Base-by-base conservation (phyloP, 2,113 vertebrate genomes). In the Diglossa brunneiventris region DNA sequence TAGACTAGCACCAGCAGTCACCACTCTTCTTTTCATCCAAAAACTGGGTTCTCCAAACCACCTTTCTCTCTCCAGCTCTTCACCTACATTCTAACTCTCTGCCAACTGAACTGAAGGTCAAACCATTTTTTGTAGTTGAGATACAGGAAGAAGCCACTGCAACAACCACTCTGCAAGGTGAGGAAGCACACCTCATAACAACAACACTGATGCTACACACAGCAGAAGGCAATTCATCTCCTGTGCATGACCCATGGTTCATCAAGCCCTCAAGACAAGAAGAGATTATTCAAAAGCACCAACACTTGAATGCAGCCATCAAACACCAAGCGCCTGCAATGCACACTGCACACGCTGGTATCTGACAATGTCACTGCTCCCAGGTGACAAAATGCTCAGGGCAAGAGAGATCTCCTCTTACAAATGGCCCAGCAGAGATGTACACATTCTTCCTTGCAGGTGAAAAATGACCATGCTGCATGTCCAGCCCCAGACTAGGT, bases 301-400 rank as follows among this genome's bases (percentile, higher is more conserved):
- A 61, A 24, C 8, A 15, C 16, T 42, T 53, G 59, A 85, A 33
- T 1, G 1, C 20, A 49, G 64, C 47, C 50, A 66, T 61, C 63
- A 55, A 83, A 89, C 42, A 44, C 37, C 49, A 44, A 76, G 67
- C 20, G 74, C 70, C 30, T 41, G 53, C 47, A 56, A n/a, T 1
- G 28, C n/a, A 39, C 26, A 4, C 28, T 33, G 56, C 46, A 31
- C n/a, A 27, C 0, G 0, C 28, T 33, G n/a, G 12, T 28, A 37
- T 23, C 50, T 84, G 61, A 33, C 47, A 83, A 20, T 6, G 3
- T 21, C 80, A 56, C 15, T 35, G 58, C 26, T 49, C 30, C 39
- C 39, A 77, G 58, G 49, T 49, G 66, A 80, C 26, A 77, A 86
- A 81, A 67, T 3, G 42, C 39, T 22, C 19, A 44, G 10, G 24